Evolutionary conservation across 2,888 invertebrate genomes (phyloP).

Genomic region (Drosophila cracens): DNA sequence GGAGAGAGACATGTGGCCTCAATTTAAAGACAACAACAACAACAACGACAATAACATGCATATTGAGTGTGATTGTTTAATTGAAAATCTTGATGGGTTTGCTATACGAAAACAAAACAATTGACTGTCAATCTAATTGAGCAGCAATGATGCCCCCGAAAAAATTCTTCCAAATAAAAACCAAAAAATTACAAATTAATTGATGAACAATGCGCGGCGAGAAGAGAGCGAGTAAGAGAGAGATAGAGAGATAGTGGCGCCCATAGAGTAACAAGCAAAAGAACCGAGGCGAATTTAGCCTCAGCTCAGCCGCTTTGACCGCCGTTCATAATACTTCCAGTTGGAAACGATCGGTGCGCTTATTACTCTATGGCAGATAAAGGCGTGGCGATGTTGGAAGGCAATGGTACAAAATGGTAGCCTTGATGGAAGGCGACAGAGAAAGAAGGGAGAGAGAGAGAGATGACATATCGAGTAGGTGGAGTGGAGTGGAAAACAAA

Average conservation of each 20-base stretch:
- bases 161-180: slow-evolving; percentile 26
- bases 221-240: slow-evolving; percentile 7
- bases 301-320: background rate
- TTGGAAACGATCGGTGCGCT: slow-evolving; percentile 7
- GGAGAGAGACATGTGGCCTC: slow-evolving; percentile 3
- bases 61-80: slow-evolving; percentile 39
- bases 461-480: slow-evolving; percentile 49
- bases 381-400: slow-evolving; percentile 20
- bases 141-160: slow-evolving; percentile 9
- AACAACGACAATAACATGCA: background rate
- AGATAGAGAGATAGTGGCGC: slow-evolving; percentile 1
- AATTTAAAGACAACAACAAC: slow-evolving; percentile 3
- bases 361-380: slow-evolving; percentile 7
- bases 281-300: slow-evolving; percentile 1
- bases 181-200: slow-evolving; percentile 64
- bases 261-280: slow-evolving; percentile 8
- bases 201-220: slow-evolving; percentile 56
- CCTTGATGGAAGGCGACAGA: slow-evolving; percentile 56
- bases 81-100: slow-evolving; percentile 36
- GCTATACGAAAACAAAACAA: slow-evolving; percentile 57
- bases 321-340: background rate
- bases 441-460: background rate
- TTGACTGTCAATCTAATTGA: slow-evolving; percentile 51
- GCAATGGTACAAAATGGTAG: slow-evolving; percentile 54
- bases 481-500: slow-evolving; percentile 50